These are phyloP conservation scores for Plotosus lineatus DNA, from an alignment of 2,113 vertebrate species.

Conservation along the genomic window DNA sequence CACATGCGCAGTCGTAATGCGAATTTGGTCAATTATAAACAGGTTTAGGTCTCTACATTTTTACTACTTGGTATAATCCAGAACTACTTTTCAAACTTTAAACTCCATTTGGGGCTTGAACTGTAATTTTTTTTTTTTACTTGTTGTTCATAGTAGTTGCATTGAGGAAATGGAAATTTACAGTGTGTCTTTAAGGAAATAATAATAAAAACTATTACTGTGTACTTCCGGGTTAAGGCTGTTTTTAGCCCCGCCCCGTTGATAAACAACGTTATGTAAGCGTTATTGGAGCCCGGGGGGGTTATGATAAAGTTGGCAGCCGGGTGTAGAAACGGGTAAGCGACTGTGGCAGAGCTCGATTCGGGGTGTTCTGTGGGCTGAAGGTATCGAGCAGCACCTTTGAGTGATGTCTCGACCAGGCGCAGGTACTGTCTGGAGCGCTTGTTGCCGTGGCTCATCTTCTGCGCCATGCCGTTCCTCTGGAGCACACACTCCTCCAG, in stretches of 20 bases:
- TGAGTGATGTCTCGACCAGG: conserved; percentile 93
- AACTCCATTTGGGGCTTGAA: background rate
- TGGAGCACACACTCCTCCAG: conserved; percentile 94
- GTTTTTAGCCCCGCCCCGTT: background rate
- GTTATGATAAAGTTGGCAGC: background rate
- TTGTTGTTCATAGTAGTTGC: background rate
- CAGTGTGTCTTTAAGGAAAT: background rate
- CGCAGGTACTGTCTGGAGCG: conserved; percentile 85
- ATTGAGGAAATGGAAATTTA: background rate
- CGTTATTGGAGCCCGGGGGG: no score
- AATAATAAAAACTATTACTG: background rate
- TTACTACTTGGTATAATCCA: background rate
- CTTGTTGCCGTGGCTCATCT: conserved; percentile 91
- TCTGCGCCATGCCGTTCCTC: conserved; percentile 87
- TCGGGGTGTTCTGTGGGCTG: no score
- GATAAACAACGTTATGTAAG: background rate
- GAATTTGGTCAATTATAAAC: no score
- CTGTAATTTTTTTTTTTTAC: background rate
- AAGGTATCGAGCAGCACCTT: no score
- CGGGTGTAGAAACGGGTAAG: background rate
- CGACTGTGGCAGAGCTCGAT: no score
- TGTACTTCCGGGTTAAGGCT: background rate
- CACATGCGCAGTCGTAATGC: no score
- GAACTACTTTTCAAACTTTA: background rate
- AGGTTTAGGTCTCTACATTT: no score